Evolutionary conservation across 2,113 vertebrate genomes (phyloP).

Genomic region (rat (Rattus norvegicus)): DNA sequence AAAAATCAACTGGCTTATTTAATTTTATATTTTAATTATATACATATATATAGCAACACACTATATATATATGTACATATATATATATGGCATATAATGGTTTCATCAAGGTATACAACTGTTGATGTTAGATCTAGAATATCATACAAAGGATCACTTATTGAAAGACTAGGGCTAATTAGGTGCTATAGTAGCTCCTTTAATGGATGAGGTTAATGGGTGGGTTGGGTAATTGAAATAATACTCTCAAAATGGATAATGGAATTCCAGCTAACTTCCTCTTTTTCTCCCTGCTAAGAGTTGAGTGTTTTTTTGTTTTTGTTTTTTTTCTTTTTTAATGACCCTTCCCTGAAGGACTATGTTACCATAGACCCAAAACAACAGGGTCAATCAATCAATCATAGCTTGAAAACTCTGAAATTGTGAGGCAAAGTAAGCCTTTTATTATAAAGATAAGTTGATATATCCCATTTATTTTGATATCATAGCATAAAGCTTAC

Average conservation of each 20-base stretch:
- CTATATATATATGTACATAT: background rate
- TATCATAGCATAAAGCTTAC: background rate
- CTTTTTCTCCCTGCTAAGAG: background rate
- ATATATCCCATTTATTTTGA: background rate
- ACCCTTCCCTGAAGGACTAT: background rate
- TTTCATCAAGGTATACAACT: background rate
- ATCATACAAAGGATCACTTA: background rate
- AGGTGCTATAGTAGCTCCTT: background rate
- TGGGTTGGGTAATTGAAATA: background rate
- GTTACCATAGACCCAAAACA: background rate
- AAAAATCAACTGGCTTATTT: background rate
- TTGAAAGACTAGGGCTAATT: background rate
- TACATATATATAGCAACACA: background rate
- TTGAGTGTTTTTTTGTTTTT: background rate
- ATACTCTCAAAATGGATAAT: background rate
- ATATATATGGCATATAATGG: background rate
- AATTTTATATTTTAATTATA: background rate
- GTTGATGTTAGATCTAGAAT: background rate
- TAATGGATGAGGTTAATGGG: background rate
- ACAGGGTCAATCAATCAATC: background rate
- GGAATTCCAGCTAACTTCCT: background rate
- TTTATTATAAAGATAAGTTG: background rate
- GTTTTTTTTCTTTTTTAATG: no score
- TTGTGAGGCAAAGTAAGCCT: background rate
- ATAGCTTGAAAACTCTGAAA: background rate